Base-by-base conservation (phyloP, 2,797 vertebrate genomes). In the Anguilla pacifica region DNA sequence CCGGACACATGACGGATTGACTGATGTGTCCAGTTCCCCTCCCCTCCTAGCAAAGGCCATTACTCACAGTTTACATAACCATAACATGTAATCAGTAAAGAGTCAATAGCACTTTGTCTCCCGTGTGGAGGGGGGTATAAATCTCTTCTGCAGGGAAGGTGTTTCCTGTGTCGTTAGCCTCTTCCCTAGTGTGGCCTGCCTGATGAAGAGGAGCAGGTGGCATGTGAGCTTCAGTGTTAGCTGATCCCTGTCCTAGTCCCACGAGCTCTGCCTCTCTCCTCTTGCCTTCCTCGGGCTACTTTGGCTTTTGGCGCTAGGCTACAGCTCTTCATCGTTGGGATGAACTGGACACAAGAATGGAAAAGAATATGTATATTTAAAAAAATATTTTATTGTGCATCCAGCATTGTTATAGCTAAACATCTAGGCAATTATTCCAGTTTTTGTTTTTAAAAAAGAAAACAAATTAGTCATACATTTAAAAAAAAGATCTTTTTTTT, bases 61-160 rank as follows among this genome's bases (percentile, higher is more conserved):
- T 51, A 49, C 74, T 39, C 31, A 17, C 74, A 43, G 15, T 79
- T 79, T 79, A 43, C 74, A 22, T 79, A 35, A 35, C 74, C 74
- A 39, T 17, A 81, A 93, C 89, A 49, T 81, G 55, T 51, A 85
- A 85, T 87, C 72, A 85, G 87, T 70, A 49, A 39, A 74, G 51
- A 82, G 87, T 84, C 64, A 43, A 53, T 83, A 43, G 79, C 64
- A 86, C 87, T 81, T 91, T 85, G 59, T 89, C 35, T n/a, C 43
- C 28, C 10, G 22, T n/a, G 10, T 11, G 39, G 22, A 39, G 39
- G 19, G 3, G 22, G n/a, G 43, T n/a, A 49, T 46, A 49, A 81
- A 81, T 46, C 77, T 81, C 31, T 49, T 1, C 77, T 2, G 43
- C 43, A 9, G 22, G 11, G 19, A 81, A 49, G 46, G 39, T 81